Percentiles rank a stretch among this genome's conserved stretches.
Conservation (phyloP, 2,113 vertebrate species). For the Cinclus mexicanus region DNA sequence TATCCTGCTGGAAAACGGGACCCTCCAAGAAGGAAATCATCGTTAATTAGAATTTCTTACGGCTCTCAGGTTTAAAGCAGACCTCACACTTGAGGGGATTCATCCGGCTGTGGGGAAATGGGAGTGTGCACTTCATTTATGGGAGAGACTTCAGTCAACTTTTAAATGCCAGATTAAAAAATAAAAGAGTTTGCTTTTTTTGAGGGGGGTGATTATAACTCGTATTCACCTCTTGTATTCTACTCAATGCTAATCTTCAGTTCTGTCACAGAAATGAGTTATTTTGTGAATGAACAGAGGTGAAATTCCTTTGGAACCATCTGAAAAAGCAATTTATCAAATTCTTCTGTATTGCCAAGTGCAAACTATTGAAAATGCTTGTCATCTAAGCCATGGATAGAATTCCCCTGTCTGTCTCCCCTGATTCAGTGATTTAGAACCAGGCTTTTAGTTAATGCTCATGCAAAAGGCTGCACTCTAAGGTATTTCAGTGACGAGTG, state of each 20-base stretch:
- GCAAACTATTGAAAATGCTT: not conserved
- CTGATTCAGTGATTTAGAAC: not conserved
- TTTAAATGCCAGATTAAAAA: not conserved
- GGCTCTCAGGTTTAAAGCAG: not conserved
- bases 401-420: not conserved
- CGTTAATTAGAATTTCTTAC: constrained; percentile 8
- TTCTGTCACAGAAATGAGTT: not conserved
- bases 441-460: not conserved
- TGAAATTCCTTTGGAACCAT: not conserved
- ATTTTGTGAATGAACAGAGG: not conserved
- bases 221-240: not conserved
- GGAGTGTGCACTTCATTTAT: not conserved
- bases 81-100: not conserved
- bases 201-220: not conserved
- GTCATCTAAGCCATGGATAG: not conserved
- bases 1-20: constrained; percentile 20
- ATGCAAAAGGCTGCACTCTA: not conserved
- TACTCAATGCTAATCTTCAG: not conserved
- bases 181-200: not conserved
- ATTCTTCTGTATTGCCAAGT: not conserved
- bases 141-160: not conserved
- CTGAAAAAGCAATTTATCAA: not conserved
- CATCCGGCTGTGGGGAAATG: not conserved
- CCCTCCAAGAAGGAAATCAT: not conserved
- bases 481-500: not conserved